Percentiles rank a stretch among this genome's conserved stretches.
Conservation (phyloP, 2,113 vertebrate species). For the Hymenochirus boettgeri region DNA sequence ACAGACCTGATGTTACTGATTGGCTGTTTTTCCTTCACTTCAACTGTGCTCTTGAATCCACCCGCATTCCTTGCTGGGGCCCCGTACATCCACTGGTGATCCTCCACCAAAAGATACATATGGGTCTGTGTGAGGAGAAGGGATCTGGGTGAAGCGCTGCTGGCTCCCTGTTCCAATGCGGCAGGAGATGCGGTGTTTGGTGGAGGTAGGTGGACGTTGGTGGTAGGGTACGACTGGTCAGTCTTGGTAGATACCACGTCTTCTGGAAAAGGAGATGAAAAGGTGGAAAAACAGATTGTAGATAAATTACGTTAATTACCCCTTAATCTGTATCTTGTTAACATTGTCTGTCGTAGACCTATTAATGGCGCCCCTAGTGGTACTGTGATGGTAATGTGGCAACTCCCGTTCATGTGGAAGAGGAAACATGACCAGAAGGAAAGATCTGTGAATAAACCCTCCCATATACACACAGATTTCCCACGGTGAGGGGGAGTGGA, state of each 20-base stretch:
- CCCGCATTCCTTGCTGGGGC: conserved; percentile 39
- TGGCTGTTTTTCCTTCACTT: conserved; percentile 53
- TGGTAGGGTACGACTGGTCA: background rate
- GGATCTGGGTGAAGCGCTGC: conserved; percentile 58
- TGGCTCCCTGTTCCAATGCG: conserved; percentile 44
- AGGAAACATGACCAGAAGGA: too few relatives aligned
- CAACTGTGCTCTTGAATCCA: conserved; percentile 32
- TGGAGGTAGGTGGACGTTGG: background rate
- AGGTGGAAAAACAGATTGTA: background rate
- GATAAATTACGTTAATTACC: too few relatives aligned
- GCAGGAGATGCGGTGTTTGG: background rate
- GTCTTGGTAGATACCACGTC: background rate
- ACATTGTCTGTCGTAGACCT: too few relatives aligned
- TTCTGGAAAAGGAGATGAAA: conserved; percentile 1
- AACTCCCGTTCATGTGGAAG: too few relatives aligned
- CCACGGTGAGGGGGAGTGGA: too few relatives aligned
- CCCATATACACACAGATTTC: too few relatives aligned
- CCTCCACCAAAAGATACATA: conserved; percentile 68
- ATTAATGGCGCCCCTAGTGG: too few relatives aligned
- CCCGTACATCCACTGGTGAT: conserved; percentile 53
- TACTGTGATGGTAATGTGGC: too few relatives aligned
- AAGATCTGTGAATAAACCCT: too few relatives aligned
- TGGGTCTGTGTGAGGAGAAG: conserved; percentile 63
- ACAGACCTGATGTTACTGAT: conserved; percentile 68
- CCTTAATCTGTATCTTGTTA: too few relatives aligned